Evolutionary conservation across 2,113 vertebrate species (phyloP).

Genomic region (Callipepla squamata): DNA sequence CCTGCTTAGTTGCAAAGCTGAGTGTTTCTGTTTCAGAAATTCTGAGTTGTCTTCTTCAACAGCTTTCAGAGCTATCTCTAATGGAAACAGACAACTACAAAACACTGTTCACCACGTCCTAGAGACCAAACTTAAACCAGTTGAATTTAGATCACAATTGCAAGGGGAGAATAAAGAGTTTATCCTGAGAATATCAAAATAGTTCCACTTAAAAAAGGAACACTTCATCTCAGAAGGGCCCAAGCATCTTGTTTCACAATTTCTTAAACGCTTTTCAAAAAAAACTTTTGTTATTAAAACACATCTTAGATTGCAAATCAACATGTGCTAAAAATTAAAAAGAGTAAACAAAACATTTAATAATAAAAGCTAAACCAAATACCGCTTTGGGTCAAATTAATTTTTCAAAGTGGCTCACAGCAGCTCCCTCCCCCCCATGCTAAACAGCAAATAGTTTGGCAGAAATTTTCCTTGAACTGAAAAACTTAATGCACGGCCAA

Average conservation of each 20-base stretch:
- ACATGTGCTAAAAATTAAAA: slow-evolving; percentile 54
- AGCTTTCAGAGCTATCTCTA: background rate
- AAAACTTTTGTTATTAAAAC: background rate
- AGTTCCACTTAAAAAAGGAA: slow-evolving; percentile 43
- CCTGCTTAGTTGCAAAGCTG: background rate
- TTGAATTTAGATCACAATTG: background rate
- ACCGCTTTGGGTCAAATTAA: slow-evolving; percentile 27
- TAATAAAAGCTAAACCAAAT: slow-evolving; percentile 34
- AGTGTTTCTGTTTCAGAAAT: background rate
- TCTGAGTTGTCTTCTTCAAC: background rate
- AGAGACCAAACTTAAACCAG: background rate
- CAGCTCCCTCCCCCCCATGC: background rate
- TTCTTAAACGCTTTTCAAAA: background rate
- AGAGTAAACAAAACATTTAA: slow-evolving; percentile 8
- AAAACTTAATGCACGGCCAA: background rate
- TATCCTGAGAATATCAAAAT: slow-evolving; percentile 17
- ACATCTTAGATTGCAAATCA: slow-evolving; percentile 8
- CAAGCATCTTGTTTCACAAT: slow-evolving; percentile 40
- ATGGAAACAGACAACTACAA: background rate
- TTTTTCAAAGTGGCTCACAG: background rate
- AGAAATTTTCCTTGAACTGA: background rate
- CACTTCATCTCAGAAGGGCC: background rate
- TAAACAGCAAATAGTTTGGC: background rate
- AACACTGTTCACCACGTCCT: background rate
- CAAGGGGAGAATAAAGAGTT: background rate